Percentiles rank a stretch among this genome's conserved stretches.
Evolutionary conservation across 2,113 vertebrate genomes (phyloP).

Genomic region (Tympanuchus pallidicinctus): DNA sequence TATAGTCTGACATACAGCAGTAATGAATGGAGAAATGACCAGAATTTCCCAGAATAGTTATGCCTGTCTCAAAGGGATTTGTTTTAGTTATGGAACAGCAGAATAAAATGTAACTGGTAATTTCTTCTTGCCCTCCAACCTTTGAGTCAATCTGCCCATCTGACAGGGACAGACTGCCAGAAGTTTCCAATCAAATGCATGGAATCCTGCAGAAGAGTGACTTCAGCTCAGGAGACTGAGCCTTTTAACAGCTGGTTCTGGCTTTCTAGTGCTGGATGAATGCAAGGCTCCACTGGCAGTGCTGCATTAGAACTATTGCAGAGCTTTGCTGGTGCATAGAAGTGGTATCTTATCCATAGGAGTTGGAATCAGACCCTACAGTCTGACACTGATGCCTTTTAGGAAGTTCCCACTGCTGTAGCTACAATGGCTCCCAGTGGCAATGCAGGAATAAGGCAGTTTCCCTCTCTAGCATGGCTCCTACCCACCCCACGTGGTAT

Average conservation of each 20-base stretch:
- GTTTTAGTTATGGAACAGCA: neutral
- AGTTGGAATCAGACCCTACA: too few relatives aligned
- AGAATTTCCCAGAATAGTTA: neutral
- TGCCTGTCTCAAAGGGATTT: neutral
- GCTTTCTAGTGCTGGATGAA: neutral
- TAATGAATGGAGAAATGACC: slow-evolving; percentile 4
- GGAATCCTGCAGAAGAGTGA: neutral
- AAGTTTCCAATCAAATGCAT: neutral
- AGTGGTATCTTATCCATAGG: too few relatives aligned
- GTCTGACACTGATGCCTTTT: too few relatives aligned
- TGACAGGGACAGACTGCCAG: neutral
- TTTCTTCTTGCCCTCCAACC: neutral
- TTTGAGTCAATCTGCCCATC: neutral
- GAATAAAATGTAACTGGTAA: neutral
- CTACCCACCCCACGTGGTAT: neutral
- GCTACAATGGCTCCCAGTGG: too few relatives aligned
- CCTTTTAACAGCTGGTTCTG: neutral
- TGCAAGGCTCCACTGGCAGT: neutral
- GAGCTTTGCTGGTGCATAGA: neutral
- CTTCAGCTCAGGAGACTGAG: neutral
- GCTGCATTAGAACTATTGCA: neutral
- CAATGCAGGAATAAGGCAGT: too few relatives aligned
- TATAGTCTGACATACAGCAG: neutral
- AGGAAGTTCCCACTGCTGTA: too few relatives aligned
- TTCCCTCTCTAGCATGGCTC: too few relatives aligned